Base-by-base conservation (phyloP, 2,888 invertebrate species). In the Ceramica pisi region DNA sequence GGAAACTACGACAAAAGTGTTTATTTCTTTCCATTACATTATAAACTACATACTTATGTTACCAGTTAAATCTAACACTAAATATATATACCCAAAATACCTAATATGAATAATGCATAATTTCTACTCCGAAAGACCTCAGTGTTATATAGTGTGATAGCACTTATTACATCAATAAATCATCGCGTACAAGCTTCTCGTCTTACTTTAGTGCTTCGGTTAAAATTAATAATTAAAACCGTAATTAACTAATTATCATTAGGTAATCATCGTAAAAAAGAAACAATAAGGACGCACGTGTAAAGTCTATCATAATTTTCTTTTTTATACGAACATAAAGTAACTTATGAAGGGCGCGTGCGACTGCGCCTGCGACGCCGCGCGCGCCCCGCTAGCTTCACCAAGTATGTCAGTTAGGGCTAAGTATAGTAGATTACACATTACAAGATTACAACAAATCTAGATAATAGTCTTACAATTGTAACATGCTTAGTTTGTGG, bases 231-330 rank as follows among this genome's bases (percentile, higher is more conserved):
- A 93, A 94, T 96, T 96, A 94, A 91, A 96, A 96, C 96, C 96
- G 96, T 96, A 96, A 96, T 96, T 96, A 96, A 96, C 96, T 96
- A 96, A 96, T 96, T 96, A 96, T 96, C 95, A 95, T 95, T 95
- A 96, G 94, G 94, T 94, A 92, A 91, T 92, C 87, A 90, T 92
- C 89, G 88, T 90, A 87, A 91, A 92, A 90, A 94, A 92, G 92
- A 94, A 94, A 94, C 91, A 94, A 94, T 93, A 93, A 95, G 95
- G 96, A 96, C 94, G 93, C 92, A 92, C 93, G 90, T 91, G 91
- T 92, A 75, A 92, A 92, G 93, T 94, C 96, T 96, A 96, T 96
- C 96, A 96, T 96, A 96, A 96, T 95, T 96, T 95, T 95, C 92
- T 92, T 94, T 95, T 95, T 94, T 95, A 95, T 95, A 95, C 92